Percentiles rank a stretch among this genome's conserved stretches.
These are phyloP conservation scores for Trinorchestia longiramus DNA, from an alignment of 1,140 invertebrate species.

Conservation along the genomic window DNA sequence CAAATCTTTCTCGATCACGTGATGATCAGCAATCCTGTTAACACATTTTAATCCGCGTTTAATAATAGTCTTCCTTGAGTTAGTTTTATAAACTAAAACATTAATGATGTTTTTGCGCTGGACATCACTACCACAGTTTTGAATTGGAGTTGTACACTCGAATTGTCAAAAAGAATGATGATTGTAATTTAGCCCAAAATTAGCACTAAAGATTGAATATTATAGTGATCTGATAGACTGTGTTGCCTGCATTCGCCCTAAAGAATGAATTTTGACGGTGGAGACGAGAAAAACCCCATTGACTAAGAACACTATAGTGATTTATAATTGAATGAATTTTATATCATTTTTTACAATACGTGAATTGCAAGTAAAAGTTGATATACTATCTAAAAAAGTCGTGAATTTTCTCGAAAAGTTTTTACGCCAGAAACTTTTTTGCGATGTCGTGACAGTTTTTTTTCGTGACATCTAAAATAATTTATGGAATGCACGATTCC, in stretches of 20 bases:
- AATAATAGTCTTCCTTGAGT: not conserved
- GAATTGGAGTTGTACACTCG: no score
- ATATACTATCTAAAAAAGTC: not conserved
- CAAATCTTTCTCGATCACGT: not conserved
- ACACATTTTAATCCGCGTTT: not conserved
- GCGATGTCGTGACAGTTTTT: not conserved
- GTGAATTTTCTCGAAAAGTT: not conserved
- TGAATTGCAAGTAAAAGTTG: not conserved
- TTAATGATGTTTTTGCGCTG: no score
- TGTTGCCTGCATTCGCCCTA: no score
- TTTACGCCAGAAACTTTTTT: not conserved
- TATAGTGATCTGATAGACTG: no score
- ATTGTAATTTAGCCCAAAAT: no score
- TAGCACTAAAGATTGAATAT: no score
- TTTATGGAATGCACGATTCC: not conserved
- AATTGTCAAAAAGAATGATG: no score
- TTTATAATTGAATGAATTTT: no score
- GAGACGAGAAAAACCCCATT: no score
- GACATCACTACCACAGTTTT: not conserved
- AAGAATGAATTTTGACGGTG: no score
- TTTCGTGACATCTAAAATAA: not conserved
- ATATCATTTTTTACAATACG: no score
- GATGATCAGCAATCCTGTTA: not conserved
- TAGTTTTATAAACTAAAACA: not conserved
- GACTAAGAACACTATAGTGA: no score